Percentiles rank a stretch among this genome's conserved stretches.
phyloP scores from a whole-genome alignment of 2,888 invertebrate species.

The Eupithecia subumbrata region DNA sequence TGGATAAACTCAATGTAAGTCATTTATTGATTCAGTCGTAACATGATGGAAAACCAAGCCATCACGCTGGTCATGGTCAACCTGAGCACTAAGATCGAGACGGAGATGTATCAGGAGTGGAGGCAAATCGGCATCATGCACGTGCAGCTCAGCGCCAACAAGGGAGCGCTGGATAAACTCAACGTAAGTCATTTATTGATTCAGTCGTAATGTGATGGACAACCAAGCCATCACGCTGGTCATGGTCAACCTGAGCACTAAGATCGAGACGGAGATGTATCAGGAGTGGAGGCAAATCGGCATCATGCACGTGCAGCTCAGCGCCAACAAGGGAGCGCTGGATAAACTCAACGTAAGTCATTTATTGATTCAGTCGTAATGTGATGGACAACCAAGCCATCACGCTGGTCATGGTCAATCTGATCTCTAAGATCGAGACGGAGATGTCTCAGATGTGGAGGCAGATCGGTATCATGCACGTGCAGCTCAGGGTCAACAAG shows the following conservation, averaged over 20 bases:
- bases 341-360: conserved; percentile 85
- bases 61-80: background rate
- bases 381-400: conserved; percentile 87
- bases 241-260: background rate
- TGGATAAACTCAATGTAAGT: conserved; percentile 87
- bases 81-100: background rate
- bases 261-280: conserved; percentile 81
- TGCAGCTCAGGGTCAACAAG: conserved; percentile 90
- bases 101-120: conserved; percentile 92
- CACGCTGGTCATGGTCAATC: conserved; percentile 86
- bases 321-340: conserved; percentile 89
- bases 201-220: background rate
- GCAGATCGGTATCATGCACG: conserved; percentile 94
- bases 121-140: conserved; percentile 95
- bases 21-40: background rate
- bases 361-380: conserved; percentile 86
- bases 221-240: background rate
- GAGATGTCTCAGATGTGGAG: conserved; percentile 95
- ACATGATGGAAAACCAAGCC: background rate
- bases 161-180: conserved; percentile 89
- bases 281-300: conserved; percentile 96
- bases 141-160: conserved; percentile 90
- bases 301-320: conserved; percentile 93
- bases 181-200: conserved; percentile 58
- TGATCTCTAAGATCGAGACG: conserved; percentile 90